Evolutionary conservation across 2,797 vertebrate species (phyloP), one percentile per base, ranked within the genome.

Genomic region (Danionella dracula): DNA sequence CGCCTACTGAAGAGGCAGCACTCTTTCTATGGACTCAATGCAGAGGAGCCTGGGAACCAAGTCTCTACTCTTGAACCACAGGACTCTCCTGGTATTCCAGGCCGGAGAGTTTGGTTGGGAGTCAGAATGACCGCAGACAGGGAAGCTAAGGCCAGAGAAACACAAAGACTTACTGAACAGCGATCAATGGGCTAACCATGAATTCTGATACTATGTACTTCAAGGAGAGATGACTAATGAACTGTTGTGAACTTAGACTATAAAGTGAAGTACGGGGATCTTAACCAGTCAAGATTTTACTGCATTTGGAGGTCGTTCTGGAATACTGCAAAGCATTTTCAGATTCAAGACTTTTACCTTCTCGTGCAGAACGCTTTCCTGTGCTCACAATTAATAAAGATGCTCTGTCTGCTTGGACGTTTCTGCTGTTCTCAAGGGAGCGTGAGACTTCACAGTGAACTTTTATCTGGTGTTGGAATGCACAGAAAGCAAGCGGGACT

Each of bases 391-490:
- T 55, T 41, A 68, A 56, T 62, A 56, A 66, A 48, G 53, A 57
- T 41, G 12, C 19, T 56, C 56, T 53, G 54, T 67, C 59, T 64
- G 58, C 71, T 76, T 68, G 66, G 76, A 65, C 57, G 16, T 37
- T 34, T 44, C 42, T 57, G 65, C 58, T 54, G 57, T 54, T 23
- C 23, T 46, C 37, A 60, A 15, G 6, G 51, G 62, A 27, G 37
- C 48, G 19, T 41, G 23, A 57, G 65, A 76, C 58, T 73, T 73
- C 38, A 57, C 58, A 68, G 45, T 29, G 6, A 50, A 56, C 70
- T 78, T 80, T 75, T 66, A 78, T 58, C 62, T 45, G 53, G 32
- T 63, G 58, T 56, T 74, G 64, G 46, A 45, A 55, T 45, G 54
- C 48, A 57, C 59, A 21, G 29, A 51, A 44, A 64, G 56, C 61